Conservation (phyloP, 2,113 vertebrate species). For the Clarias magur region DNA sequence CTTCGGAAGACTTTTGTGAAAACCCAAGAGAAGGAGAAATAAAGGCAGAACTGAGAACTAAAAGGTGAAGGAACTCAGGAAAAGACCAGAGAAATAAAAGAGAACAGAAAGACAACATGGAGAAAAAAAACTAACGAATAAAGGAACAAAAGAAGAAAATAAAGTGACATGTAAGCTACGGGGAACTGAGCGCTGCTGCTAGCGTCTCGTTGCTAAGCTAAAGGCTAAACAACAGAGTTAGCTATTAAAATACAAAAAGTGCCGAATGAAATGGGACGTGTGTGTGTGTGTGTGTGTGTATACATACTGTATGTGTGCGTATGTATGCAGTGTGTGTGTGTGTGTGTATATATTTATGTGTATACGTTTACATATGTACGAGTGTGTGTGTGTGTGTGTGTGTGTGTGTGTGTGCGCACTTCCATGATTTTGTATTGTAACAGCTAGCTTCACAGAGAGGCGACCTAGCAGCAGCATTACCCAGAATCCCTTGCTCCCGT, state of each 20-base stretch:
- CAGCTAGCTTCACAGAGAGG: conserved; percentile 20
- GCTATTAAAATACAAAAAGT: neutral
- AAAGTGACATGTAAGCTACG: conserved; percentile 72
- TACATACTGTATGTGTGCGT: neutral
- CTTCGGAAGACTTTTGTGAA: conserved; percentile 68
- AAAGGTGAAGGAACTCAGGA: conserved; percentile 33
- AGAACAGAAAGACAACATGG: conserved; percentile 61
- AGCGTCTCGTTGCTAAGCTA: conserved; percentile 4
- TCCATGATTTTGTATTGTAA: neutral
- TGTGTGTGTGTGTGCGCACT: too few species aligned
- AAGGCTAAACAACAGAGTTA: neutral
- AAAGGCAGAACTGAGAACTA: conserved; percentile 31
- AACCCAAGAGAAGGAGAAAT: conserved; percentile 65
- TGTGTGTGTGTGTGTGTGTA: neutral
- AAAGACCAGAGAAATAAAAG: conserved; percentile 42
- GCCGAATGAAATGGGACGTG: neutral
- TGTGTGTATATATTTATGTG: neutral
- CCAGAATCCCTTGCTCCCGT: conserved; percentile 83
- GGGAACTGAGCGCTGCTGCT: conserved; percentile 77
- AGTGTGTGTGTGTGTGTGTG: neutral
- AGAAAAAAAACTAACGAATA: neutral
- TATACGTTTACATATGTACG: neutral
- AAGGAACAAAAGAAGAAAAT: conserved; percentile 66
- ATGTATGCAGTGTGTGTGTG: too few species aligned
- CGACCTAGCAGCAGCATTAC: conserved; percentile 62